Evolutionary conservation across 2,113 vertebrate species (phyloP).

Genomic region (Phrynocephalus versicolor): DNA sequence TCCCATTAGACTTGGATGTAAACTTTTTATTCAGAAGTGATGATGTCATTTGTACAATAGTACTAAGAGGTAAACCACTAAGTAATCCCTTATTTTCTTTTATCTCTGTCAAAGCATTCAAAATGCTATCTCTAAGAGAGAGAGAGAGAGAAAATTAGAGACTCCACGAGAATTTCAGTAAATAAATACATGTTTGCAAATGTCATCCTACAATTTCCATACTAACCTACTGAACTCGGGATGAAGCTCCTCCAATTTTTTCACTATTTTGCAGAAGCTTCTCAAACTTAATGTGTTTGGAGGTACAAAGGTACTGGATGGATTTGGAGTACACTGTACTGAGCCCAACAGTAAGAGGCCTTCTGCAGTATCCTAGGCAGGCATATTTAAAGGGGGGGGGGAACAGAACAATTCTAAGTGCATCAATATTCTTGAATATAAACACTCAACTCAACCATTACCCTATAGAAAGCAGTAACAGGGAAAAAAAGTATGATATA

Average conservation of each 20-base stretch:
- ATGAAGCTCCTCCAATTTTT: constrained; percentile 62
- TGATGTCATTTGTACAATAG: constrained; percentile 70
- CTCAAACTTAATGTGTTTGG: constrained; percentile 62
- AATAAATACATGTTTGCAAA: not conserved
- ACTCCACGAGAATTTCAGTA: not conserved
- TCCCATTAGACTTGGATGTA: not conserved
- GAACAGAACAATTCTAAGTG: not conserved
- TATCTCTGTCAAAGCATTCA: constrained; percentile 69
- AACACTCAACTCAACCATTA: not conserved
- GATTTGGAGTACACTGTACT: constrained; percentile 7
- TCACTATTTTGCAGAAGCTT: constrained; percentile 73
- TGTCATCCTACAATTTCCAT: not conserved
- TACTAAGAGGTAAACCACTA: constrained; percentile 67
- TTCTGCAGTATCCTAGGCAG: not conserved
- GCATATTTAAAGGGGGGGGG: not conserved
- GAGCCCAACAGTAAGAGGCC: not conserved
- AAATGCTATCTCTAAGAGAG: constrained; percentile 58
- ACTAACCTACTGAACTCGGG: constrained; percentile 69
- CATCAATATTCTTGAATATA: not conserved
- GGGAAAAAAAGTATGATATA: not conserved
- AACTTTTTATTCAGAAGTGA: constrained; percentile 55
- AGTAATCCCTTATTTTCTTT: constrained; percentile 64
- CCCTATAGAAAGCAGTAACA: not conserved
- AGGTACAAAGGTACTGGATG: constrained; percentile 45
- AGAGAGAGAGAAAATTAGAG: constrained; percentile 5